Evolutionary conservation across 1,140 invertebrate genomes (phyloP).

Genomic region (Eriocheir sinensis): DNA sequence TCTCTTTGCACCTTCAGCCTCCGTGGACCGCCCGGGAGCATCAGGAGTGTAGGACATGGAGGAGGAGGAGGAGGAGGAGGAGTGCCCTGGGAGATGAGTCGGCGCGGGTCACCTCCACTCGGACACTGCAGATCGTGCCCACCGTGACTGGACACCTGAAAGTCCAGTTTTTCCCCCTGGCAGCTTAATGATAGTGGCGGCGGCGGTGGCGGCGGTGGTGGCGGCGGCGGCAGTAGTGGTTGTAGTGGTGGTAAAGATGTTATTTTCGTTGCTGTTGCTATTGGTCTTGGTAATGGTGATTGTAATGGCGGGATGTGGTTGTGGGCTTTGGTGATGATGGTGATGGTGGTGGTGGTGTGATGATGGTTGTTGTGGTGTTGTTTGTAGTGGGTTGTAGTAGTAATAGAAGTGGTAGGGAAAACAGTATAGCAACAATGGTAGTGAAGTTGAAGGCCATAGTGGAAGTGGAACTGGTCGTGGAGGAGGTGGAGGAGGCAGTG

Average conservation of each 20-base stretch:
- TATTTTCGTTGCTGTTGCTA: slow-evolving; percentile 12
- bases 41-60: not conserved
- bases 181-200: slow-evolving; percentile 9
- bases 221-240: not conserved
- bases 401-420: no score
- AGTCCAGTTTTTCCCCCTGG: slow-evolving; percentile 3
- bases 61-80: not conserved
- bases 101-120: slow-evolving; percentile 8
- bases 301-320: not conserved
- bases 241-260: not conserved
- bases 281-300: not conserved
- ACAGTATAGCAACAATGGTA: no score
- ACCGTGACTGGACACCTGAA: slow-evolving; percentile 20
- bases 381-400: no score
- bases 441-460: no score
- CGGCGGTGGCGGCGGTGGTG: not conserved
- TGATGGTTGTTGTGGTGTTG: not conserved
- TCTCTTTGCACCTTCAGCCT: no score
- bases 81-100: not conserved
- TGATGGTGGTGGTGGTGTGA: not conserved
- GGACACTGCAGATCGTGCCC: slow-evolving; percentile 18
- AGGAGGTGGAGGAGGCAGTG: not conserved
- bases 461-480: no score
- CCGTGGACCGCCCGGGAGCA: not conserved
- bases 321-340: not conserved